These are phyloP conservation scores for Astropecten irregularis DNA, from an alignment of 53 echinoderm and acorn worm species.

Conservation along the genomic window DNA sequence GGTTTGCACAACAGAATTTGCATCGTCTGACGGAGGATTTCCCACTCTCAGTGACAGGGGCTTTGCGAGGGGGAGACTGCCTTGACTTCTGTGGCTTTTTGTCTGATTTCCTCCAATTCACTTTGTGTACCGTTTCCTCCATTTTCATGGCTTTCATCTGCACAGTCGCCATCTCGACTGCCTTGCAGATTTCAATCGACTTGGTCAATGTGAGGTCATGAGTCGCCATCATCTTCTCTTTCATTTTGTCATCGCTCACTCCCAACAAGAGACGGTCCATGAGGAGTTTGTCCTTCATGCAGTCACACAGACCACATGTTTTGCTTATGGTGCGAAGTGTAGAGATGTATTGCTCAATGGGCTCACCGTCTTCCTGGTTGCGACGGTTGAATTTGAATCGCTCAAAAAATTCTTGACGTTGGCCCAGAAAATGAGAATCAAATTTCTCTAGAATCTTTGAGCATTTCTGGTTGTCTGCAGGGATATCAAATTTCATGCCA, in stretches of 20 bases:
- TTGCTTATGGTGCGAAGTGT: no score
- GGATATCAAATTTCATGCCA: slow-evolving; percentile 43
- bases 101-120: no score
- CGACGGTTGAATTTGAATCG: no score
- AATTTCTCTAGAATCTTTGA: no score
- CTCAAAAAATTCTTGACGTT: no score
- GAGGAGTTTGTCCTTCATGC: slow-evolving; percentile 54
- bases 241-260: slow-evolving; percentile 55
- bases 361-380: no score
- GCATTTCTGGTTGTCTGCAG: slow-evolving; percentile 30
- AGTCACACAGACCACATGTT: slow-evolving; percentile 66
- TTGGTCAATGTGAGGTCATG: slow-evolving; percentile 40
- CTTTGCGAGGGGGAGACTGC: no score
- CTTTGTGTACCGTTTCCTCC: slow-evolving; percentile 37
- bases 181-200: slow-evolving; percentile 66
- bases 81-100: no score
- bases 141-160: slow-evolving; percentile 60
- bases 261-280: slow-evolving; percentile 47
- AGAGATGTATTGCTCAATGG: slow-evolving; percentile 59
- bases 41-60: no score
- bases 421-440: no score
- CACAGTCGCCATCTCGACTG: slow-evolving; percentile 44
- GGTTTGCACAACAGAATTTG: no score
- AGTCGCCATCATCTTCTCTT: slow-evolving; percentile 55
- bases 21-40: no score